Evolutionary conservation across 2,113 vertebrate species (phyloP).

Genomic region (Tringa solitaria): DNA sequence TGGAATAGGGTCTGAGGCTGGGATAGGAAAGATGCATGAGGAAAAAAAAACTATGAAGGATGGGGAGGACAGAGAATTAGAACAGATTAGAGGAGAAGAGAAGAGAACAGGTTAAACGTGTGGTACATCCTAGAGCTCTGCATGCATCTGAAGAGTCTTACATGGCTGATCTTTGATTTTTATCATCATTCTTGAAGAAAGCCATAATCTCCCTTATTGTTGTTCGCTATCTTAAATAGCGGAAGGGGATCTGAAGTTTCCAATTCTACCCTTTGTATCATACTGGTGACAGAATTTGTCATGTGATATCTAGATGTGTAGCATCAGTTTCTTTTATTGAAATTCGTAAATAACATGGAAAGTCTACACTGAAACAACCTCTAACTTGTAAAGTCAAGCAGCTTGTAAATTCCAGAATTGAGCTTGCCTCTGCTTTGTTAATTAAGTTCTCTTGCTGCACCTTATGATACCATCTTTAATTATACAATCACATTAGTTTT

Average conservation of each 20-base stretch:
- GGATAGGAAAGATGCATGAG: background rate
- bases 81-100: background rate
- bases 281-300: background rate
- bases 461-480: constrained; percentile 53
- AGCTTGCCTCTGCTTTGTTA: constrained; percentile 8
- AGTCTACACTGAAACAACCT: background rate
- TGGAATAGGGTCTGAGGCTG: background rate
- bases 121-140: background rate
- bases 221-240: background rate
- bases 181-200: background rate
- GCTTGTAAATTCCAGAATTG: background rate
- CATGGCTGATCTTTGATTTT: background rate
- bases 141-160: background rate
- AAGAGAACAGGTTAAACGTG: background rate
- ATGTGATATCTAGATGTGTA: background rate
- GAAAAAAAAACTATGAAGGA: background rate
- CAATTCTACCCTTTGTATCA: background rate
- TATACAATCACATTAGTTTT: constrained; percentile 1
- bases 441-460: background rate
- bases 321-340: background rate
- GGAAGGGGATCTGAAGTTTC: background rate
- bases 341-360: background rate
- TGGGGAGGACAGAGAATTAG: background rate
- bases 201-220: background rate
- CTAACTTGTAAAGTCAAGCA: background rate